These are phyloP conservation scores for Tyrannus savana DNA, from an alignment of 2,113 vertebrate species.

Conservation along the genomic window DNA sequence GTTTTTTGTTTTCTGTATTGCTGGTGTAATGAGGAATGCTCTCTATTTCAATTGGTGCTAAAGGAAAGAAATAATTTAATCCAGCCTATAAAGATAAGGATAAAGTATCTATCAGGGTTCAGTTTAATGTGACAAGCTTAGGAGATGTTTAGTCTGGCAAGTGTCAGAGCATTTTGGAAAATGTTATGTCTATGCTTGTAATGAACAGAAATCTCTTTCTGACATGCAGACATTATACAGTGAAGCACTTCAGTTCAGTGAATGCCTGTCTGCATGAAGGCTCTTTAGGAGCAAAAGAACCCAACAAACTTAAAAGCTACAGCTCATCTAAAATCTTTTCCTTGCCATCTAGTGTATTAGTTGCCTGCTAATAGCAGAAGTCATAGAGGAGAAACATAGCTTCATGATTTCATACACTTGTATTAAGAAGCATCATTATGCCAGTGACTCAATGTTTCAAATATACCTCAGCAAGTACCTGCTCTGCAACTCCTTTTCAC, in stretches of 20 bases:
- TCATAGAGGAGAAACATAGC: background rate
- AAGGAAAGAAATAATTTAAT: background rate
- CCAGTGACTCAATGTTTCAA: background rate
- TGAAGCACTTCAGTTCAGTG: background rate
- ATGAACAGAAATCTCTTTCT: background rate
- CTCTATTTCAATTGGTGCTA: background rate
- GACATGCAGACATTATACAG: background rate
- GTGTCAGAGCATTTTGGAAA: background rate
- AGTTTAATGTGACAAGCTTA: background rate
- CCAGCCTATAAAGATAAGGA: background rate
- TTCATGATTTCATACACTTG: background rate
- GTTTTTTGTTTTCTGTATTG: background rate
- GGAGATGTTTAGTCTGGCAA: background rate
- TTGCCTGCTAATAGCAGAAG: background rate
- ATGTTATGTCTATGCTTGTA: background rate
- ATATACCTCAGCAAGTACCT: background rate
- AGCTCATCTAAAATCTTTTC: background rate
- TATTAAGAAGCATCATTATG: background rate
- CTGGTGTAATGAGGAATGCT: background rate
- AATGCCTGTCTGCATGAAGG: background rate
- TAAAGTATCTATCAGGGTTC: background rate
- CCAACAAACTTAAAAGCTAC: background rate
- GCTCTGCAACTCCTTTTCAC: background rate
- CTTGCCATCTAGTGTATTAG: background rate
- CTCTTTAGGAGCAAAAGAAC: background rate